A percentile compares a stretch with the other conserved stretches of the same genome.
These are phyloP conservation scores for Harpegnathos saltator DNA, from an alignment of 1,140 invertebrate genomes.

Conservation along the genomic window DNA sequence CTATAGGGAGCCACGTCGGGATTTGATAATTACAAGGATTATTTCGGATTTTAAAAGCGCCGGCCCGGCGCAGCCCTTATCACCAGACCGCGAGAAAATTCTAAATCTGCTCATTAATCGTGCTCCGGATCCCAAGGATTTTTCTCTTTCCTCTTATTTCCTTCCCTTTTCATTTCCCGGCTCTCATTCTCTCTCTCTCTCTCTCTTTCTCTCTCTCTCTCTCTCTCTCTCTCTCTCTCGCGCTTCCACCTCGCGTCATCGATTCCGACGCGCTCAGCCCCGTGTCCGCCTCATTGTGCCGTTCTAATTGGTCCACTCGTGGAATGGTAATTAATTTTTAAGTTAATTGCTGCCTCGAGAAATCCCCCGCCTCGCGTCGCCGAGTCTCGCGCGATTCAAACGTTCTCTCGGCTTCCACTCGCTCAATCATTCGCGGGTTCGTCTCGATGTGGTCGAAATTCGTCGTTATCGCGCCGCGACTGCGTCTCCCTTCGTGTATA, in stretches of 20 bases:
- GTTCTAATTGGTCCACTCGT: slow-evolving; percentile 70
- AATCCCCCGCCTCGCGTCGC: background rate
- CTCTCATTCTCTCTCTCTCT: slow-evolving; percentile 2
- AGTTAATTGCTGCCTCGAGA: slow-evolving; percentile 58
- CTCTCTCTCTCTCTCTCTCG: background rate
- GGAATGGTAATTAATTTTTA: slow-evolving; percentile 74
- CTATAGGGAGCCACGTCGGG: slow-evolving; percentile 74
- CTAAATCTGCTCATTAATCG: slow-evolving; percentile 84
- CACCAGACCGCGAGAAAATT: slow-evolving; percentile 85
- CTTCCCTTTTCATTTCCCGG: slow-evolving; percentile 44
- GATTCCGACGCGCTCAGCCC: slow-evolving; percentile 49
- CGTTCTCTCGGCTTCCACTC: background rate
- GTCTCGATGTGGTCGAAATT: slow-evolving; percentile 7
- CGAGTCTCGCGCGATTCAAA: slow-evolving; percentile 48
- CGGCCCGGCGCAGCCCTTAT: slow-evolving; percentile 76
- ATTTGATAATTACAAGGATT: slow-evolving; percentile 86
- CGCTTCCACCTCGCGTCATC: slow-evolving; percentile 40
- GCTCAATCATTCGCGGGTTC: background rate
- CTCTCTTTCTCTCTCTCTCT: slow-evolving; percentile 15
- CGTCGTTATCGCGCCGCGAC: slow-evolving; percentile 30
- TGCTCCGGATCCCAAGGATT: slow-evolving; percentile 60
- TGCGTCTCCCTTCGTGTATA: slow-evolving; percentile 36
- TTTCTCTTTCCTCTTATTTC: slow-evolving; percentile 55
- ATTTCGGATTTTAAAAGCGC: slow-evolving; percentile 82
- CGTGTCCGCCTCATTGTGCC: slow-evolving; percentile 57